Base-by-base conservation (phyloP, 2,113 vertebrate genomes). In the Oxyura jamaicensis region DNA sequence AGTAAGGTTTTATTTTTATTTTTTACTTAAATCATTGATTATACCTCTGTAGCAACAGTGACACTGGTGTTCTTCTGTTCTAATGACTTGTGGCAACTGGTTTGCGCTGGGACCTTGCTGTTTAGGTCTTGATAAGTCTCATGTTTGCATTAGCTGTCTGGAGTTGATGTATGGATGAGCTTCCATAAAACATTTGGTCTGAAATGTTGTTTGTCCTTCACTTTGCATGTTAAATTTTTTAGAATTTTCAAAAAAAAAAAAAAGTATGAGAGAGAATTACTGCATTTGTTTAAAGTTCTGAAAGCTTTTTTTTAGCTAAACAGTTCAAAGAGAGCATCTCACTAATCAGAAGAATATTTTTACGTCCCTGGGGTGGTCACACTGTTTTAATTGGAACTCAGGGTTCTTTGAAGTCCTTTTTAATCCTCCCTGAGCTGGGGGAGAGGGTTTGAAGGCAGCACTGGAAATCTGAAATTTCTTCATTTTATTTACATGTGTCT, bases 401-500 rank as follows among this genome's bases (percentile, higher is more conserved):
- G 89, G 94, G 96, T 96, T 83, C 97, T 98, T 98, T 98, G 98
- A 98, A 98, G 97, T 97, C 96, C 96, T 96, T 92, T 93, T 95
- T 98, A 98, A 98, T 98, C 97, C 98, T 98, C 91, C 95, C 92
- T 90, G 97, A 97, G 97, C 97, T 95, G 87, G 94, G 88, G 95
- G 97, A 96, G 91, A 91, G 96, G 85, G 96, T 97, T 95, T 69
- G 95, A 90, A 97, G 97, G 93, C 96, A 93, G 94, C 36, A 13
- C 94, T 96, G 94, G 94, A 97, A 96, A 96, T 97, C 67, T 96
- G 97, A 96, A 96, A 96, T 87, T 87, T 93, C 97, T 97, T 97
- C 23, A 10, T 98, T 98, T 98, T 98, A 98, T 98, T 98, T 98
- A 98, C 97, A 93, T 97, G 97, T 94, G 96, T 98, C 96, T 96